A percentile compares a stretch with the other conserved stretches of the same genome.
Evolutionary conservation across 1,140 invertebrate genomes (phyloP).

Genomic region (Paracyclopina nana): DNA sequence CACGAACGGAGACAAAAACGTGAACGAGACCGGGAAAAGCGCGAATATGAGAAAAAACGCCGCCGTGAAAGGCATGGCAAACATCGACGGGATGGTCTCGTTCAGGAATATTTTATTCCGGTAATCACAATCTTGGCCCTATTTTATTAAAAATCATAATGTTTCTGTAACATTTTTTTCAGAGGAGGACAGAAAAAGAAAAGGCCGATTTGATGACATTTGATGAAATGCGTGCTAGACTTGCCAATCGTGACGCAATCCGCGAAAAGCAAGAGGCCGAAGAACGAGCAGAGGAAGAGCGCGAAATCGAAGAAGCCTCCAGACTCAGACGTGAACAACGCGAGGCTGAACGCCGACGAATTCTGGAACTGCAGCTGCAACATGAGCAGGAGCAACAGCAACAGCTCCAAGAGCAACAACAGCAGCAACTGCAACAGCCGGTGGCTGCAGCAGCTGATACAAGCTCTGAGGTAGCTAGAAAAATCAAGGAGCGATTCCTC

Average conservation of each 20-base stretch:
- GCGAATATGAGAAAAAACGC: constrained; percentile 18
- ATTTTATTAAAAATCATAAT: background rate
- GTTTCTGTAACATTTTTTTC: constrained; percentile 19
- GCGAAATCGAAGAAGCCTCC: constrained; percentile 2
- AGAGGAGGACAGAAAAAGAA: constrained; percentile 55
- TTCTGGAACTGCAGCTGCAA: constrained; percentile 10
- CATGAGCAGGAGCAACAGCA: constrained; percentile 14
- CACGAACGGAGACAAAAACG: constrained; percentile 13
- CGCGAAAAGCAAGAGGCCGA: constrained; percentile 1
- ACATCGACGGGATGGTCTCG: constrained; percentile 33
- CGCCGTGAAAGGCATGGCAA: constrained; percentile 18
- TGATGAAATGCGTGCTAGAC: constrained; percentile 38
- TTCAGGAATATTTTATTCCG: constrained; percentile 45
- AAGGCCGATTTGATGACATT: constrained; percentile 40
- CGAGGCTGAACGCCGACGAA: background rate
- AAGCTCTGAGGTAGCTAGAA: constrained; percentile 29
- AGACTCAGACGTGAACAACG: background rate
- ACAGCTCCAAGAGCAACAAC: constrained; percentile 14
- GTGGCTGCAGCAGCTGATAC: constrained; percentile 31
- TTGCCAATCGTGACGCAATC: constrained; percentile 7
- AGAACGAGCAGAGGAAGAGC: constrained; percentile 10
- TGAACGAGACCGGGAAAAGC: constrained; percentile 13
- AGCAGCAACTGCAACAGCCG: constrained; percentile 18
- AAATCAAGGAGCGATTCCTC: constrained; percentile 63
- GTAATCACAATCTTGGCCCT: constrained; percentile 34